Evolutionary conservation across 2,113 vertebrate species (phyloP).

Genomic region (Pterophyllum scalare): DNA sequence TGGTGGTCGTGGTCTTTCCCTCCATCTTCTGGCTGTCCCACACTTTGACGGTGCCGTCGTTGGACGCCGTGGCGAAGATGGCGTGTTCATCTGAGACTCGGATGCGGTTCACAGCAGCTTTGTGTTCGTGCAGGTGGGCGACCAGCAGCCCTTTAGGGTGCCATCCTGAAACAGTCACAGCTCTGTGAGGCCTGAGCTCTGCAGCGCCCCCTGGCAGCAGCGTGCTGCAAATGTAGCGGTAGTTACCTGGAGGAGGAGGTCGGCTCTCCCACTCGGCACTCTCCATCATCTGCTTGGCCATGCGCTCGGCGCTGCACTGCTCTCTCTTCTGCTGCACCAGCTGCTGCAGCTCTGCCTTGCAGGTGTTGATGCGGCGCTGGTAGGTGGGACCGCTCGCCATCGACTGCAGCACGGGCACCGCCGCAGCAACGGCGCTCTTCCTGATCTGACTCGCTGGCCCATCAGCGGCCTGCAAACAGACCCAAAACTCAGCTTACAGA

Average conservation of each 20-base stretch:
- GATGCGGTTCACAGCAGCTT: slow-evolving; percentile 93
- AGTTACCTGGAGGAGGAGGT: slow-evolving; percentile 91
- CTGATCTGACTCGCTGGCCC: slow-evolving; percentile 78
- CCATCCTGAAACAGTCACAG: slow-evolving; percentile 84
- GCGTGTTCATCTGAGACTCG: slow-evolving; percentile 95
- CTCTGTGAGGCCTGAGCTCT: neutral
- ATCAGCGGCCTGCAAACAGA: slow-evolving; percentile 81
- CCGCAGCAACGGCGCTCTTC: slow-evolving; percentile 66
- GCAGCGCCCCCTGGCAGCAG: neutral
- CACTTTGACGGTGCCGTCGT: slow-evolving; percentile 96
- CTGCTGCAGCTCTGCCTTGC: slow-evolving; percentile 94
- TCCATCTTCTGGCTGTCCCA: slow-evolving; percentile 99
- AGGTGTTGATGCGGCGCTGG: slow-evolving; percentile 92
- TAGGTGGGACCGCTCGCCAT: slow-evolving; percentile 83
- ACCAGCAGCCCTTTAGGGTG: slow-evolving; percentile 95
- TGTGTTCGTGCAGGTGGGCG: slow-evolving; percentile 98
- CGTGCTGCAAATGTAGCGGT: accelerated
- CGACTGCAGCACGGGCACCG: slow-evolving; percentile 75
- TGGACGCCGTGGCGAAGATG: slow-evolving; percentile 97
- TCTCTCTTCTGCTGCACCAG: slow-evolving; percentile 96
- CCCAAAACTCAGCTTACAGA: neutral
- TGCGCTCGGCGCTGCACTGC: slow-evolving; percentile 92
- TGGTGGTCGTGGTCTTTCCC: slow-evolving; percentile 97
- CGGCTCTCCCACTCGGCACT: slow-evolving; percentile 97
- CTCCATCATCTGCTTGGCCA: slow-evolving; percentile 98